Percentiles rank a stretch among this genome's conserved stretches.
Evolutionary conservation across 1,140 invertebrate genomes (phyloP).

Genomic region (Rhyzopertha dominica): DNA sequence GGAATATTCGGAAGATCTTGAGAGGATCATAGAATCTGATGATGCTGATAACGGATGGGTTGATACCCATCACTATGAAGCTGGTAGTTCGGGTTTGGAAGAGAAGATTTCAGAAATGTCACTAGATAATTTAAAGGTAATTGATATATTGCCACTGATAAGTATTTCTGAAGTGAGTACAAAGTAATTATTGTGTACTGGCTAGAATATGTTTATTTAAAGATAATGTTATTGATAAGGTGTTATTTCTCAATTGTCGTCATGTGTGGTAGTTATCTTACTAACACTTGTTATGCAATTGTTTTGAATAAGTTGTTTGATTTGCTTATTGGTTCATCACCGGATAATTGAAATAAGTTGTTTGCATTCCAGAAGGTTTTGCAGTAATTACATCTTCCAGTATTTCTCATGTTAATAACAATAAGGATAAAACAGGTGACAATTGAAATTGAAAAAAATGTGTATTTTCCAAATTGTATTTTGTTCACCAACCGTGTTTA

Average conservation of each 20-base stretch:
- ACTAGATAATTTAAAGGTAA: slow-evolving; percentile 53
- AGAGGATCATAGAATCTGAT: slow-evolving; percentile 84
- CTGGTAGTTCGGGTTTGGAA: slow-evolving; percentile 53
- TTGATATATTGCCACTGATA: slow-evolving; percentile 1
- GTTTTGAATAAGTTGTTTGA: neutral
- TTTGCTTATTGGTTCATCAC: too few relatives aligned
- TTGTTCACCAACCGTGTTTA: too few relatives aligned
- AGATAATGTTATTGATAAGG: too few relatives aligned
- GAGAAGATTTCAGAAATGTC: slow-evolving; percentile 73
- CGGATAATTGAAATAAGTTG: too few relatives aligned
- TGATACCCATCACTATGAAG: slow-evolving; percentile 91
- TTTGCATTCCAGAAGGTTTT: too few relatives aligned
- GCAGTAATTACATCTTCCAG: too few relatives aligned
- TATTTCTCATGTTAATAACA: too few relatives aligned
- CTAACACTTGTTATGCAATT: neutral
- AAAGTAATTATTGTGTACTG: slow-evolving; percentile 36
- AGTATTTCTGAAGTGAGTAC: neutral
- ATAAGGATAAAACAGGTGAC: too few relatives aligned
- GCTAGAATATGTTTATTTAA: slow-evolving; percentile 46
- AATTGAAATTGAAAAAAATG: too few relatives aligned
- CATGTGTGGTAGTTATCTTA: too few relatives aligned
- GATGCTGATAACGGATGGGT: slow-evolving; percentile 96
- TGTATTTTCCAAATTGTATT: too few relatives aligned
- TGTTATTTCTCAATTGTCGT: too few relatives aligned
- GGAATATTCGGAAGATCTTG: slow-evolving; percentile 84